Evolutionary conservation across 2,113 vertebrate species (phyloP), one percentile per base, ranked within the genome.

Genomic region (Australoheros scitulus): DNA sequence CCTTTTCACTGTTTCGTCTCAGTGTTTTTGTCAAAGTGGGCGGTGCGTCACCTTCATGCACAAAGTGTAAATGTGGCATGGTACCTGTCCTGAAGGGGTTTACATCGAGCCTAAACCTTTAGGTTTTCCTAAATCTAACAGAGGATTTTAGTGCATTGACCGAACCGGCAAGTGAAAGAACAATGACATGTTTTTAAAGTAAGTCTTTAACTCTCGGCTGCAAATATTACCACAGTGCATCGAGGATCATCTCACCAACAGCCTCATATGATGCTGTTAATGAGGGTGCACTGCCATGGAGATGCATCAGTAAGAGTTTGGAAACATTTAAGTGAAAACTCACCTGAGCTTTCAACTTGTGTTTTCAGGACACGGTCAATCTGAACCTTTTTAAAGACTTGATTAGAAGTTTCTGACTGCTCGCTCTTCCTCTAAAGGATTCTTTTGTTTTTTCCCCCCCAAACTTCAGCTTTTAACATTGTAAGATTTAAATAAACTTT

Each of bases 11-110:
- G 43, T 70, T 70, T 70, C 32, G 1, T 70, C 2, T 50, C 15
- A 0, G 10, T 20, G 24, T 70, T 52, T 68, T 70, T 26, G 47
- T 70, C 24, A 70, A 70, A 7, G 43, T 11, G 41, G 0, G 5
- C 64, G 47, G 64, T 18, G 24, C 41, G 47, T 29, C 47, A 68
- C 47, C 41, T 47, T 29, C 47, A 68, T 68, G 5, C 22, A 50
- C 41, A 70, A 15, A 68, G 64, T 26, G 8, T 68, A 11, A 0
- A 29, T 29, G 26, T 70, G 41, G 24, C 41, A 32, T 10, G 65
- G 26, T 72, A 52, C 32, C 43, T 72, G 43, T 72, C 65, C 6
- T 72, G 10, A 32, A 32, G 43, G 65, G 43, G 50, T 17, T 50
- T 50, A 50, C 50, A 18, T 24, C 50, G 64, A 50, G 29, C 22